Evolutionary conservation across 2,888 invertebrate species (phyloP).

Genomic region (Nipponacmea schrenckii): DNA sequence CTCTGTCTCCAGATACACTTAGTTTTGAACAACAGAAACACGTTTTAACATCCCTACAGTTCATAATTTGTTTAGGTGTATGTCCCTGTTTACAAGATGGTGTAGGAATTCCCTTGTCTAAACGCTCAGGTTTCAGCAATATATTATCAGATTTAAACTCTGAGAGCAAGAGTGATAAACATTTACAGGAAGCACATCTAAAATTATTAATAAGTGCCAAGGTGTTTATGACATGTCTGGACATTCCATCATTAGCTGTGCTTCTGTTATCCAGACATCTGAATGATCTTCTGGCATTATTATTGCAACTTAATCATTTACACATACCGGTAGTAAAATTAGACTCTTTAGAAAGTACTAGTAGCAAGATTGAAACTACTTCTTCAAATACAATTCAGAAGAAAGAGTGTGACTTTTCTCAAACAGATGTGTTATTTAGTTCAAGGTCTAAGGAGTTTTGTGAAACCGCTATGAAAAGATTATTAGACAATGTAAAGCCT

Average conservation of each 20-base stretch:
- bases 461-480: slow-evolving; percentile 67
- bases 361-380: not conserved
- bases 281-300: slow-evolving; percentile 75
- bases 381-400: not conserved
- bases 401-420: not conserved
- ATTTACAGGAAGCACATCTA: slow-evolving; percentile 21
- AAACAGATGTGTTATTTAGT: not conserved
- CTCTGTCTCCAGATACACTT: slow-evolving; percentile 66
- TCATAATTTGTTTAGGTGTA: slow-evolving; percentile 76
- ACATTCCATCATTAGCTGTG: slow-evolving; percentile 68
- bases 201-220: slow-evolving; percentile 43
- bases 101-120: slow-evolving; percentile 72
- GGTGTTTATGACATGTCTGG: slow-evolving; percentile 40
- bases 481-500: slow-evolving; percentile 74
- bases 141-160: slow-evolving; percentile 23
- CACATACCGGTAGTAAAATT: not conserved
- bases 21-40: slow-evolving; percentile 77
- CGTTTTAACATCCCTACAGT: slow-evolving; percentile 75
- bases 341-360: not conserved
- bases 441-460: slow-evolving; percentile 36
- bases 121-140: slow-evolving; percentile 67
- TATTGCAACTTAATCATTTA: slow-evolving; percentile 77
- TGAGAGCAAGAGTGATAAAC: not conserved
- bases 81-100: slow-evolving; percentile 76
- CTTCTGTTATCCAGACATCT: slow-evolving; percentile 73